A percentile compares a stretch with the other conserved stretches of the same genome.
Conservation (phyloP, 2,797 vertebrate species). For the Melanotaenia nigrans region DNA sequence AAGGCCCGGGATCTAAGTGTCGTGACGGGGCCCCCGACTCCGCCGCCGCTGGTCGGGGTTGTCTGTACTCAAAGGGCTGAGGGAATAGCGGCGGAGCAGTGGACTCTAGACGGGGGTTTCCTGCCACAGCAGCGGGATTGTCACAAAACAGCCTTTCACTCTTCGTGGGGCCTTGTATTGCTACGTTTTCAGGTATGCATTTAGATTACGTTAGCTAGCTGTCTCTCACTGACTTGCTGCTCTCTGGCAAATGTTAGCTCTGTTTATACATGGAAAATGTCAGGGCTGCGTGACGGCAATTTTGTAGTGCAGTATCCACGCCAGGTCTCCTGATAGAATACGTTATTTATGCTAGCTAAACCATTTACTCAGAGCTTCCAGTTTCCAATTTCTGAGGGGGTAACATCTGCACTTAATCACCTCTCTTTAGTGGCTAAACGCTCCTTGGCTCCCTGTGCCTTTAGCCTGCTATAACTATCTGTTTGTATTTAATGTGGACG, state of each 20-base stretch:
- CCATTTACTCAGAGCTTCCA: conserved; percentile 49
- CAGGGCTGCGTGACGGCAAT: conserved; percentile 49
- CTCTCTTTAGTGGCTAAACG: conserved; percentile 62
- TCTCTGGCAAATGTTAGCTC: conserved; percentile 38
- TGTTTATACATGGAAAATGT: conserved; percentile 55
- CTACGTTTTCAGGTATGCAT: conserved; percentile 79
- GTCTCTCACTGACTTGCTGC: conserved; percentile 40
- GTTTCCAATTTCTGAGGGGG: conserved; percentile 46
- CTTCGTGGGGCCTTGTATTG: conserved; percentile 75
- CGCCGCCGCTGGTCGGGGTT: conserved; percentile 80
- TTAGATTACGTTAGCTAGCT: conserved; percentile 65
- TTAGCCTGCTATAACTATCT: conserved; percentile 49
- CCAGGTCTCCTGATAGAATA: conserved; percentile 31
- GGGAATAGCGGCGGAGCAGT: conserved; percentile 79
- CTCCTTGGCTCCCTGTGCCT: conserved; percentile 44
- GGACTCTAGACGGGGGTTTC: conserved; percentile 83
- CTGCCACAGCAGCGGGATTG: conserved; percentile 81
- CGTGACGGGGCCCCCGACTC: conserved; percentile 80
- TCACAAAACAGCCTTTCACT: conserved; percentile 77
- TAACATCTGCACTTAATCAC: conserved; percentile 82
- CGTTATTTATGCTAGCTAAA: conserved; percentile 68
- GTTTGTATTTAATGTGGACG: neutral
- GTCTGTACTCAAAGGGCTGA: conserved; percentile 73
- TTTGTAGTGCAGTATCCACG: conserved; percentile 52
- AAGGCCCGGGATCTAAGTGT: conserved; percentile 78